These are phyloP conservation scores for Pseudochirops corinnae DNA, from an alignment of 2,797 vertebrate genomes.

Conservation along the genomic window DNA sequence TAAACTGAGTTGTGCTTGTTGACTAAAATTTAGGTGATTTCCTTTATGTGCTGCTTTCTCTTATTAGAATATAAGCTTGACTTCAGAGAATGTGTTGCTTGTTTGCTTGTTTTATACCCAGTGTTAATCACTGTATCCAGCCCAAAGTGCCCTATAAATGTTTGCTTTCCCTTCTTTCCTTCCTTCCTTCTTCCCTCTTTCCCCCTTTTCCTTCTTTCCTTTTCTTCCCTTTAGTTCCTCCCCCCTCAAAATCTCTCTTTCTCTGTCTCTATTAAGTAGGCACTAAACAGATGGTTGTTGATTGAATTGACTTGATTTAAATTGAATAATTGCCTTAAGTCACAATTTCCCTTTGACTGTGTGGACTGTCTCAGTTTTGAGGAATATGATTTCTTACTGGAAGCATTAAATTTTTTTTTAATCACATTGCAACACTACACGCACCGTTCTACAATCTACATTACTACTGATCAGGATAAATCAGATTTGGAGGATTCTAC, in stretches of 20 bases:
- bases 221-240: not conserved
- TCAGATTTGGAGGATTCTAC: not conserved
- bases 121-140: not conserved
- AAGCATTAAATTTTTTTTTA: not conserved
- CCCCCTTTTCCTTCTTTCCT: not conserved
- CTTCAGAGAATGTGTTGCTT: not conserved
- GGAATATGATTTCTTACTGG: conserved; percentile 39
- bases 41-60: not conserved
- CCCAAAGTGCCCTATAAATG: not conserved
- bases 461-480: not conserved
- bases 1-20: conserved; percentile 72
- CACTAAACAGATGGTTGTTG: not conserved
- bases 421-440: not conserved
- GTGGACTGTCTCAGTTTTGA: not conserved
- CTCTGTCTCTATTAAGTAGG: not conserved
- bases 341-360: conserved; percentile 54
- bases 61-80: not conserved
- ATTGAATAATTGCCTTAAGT: conserved; percentile 67
- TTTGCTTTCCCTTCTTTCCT: not conserved
- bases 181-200: not conserved
- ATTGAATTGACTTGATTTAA: not conserved
- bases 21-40: conserved; percentile 56
- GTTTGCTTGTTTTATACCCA: not conserved
- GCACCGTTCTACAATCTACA: not conserved
- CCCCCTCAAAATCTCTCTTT: not conserved